Evolutionary conservation across 2,888 invertebrate genomes (phyloP).

Genomic region (Mesorhabditis spiculigera): DNA sequence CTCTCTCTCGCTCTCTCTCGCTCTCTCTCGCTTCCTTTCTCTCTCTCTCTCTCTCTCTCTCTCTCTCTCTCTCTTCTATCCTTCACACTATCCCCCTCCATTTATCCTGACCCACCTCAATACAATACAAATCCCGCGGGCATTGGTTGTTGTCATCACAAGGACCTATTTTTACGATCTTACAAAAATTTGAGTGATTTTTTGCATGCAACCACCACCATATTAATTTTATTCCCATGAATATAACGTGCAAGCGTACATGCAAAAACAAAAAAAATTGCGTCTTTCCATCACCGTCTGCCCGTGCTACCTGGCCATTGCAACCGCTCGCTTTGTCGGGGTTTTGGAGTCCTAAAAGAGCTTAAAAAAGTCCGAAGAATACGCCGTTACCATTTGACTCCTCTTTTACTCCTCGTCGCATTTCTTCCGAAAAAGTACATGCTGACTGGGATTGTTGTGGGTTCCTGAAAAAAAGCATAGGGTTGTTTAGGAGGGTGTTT

Average conservation of each 20-base stretch:
- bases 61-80: no score
- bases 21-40: no score
- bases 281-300: not conserved
- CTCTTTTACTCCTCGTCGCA: not conserved
- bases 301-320: not conserved
- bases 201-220: slow-evolving; percentile 2
- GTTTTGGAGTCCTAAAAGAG: not conserved
- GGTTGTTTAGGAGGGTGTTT: no score
- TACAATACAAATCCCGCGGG: not conserved
- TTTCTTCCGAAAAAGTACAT: not conserved
- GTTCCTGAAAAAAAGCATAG: not conserved
- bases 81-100: no score
- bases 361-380: not conserved
- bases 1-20: no score
- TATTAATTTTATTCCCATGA: not conserved
- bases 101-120: not conserved
- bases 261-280: not conserved
- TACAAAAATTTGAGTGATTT: not conserved
- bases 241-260: not conserved
- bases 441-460: slow-evolving; percentile 2
- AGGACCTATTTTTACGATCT: not conserved
- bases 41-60: no score
- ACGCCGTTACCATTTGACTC: not conserved
- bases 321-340: not conserved
- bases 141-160: slow-evolving; percentile 1